phyloP scores from a whole-genome alignment of 2,797 vertebrate species.

The Phoeniculus purpureus region DNA sequence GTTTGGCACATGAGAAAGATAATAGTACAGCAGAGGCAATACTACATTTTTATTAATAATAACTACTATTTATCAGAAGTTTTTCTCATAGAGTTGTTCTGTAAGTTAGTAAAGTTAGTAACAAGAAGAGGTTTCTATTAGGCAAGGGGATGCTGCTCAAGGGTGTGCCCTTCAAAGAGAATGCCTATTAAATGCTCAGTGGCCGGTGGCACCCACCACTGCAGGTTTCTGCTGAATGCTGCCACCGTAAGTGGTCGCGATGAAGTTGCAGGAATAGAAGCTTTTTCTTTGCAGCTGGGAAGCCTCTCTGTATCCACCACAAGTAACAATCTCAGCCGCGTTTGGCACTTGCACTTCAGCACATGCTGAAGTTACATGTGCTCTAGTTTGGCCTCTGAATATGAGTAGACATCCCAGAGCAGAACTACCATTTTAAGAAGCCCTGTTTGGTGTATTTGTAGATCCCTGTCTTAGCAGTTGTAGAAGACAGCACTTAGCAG shows the following conservation, averaged over 20 bases:
- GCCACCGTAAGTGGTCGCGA: not conserved
- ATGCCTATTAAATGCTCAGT: not conserved
- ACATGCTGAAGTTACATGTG: not conserved
- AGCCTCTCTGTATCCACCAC: rapidly evolving
- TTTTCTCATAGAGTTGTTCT: not conserved
- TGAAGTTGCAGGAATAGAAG: not conserved
- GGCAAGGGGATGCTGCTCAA: not conserved
- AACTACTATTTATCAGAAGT: not conserved
- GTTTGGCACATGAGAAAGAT: not conserved
- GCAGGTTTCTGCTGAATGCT: not conserved
- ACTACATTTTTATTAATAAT: not conserved
- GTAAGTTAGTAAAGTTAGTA: not conserved
- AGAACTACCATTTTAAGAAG: not conserved
- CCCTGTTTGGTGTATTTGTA: not conserved
- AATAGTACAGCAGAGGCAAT: not conserved
- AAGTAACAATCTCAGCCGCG: rapidly evolving
- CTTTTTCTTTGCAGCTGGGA: not conserved
- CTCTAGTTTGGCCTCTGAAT: not conserved
- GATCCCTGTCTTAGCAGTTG: not conserved
- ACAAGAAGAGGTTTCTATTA: slow-evolving; percentile 4
- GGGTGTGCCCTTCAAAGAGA: not conserved
- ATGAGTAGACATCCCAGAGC: not conserved
- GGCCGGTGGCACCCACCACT: not conserved
- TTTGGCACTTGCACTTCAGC: not conserved
- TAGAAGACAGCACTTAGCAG: not conserved